phyloP scores from a whole-genome alignment of 2,113 vertebrate genomes.

The Daboia siamensis region DNA sequence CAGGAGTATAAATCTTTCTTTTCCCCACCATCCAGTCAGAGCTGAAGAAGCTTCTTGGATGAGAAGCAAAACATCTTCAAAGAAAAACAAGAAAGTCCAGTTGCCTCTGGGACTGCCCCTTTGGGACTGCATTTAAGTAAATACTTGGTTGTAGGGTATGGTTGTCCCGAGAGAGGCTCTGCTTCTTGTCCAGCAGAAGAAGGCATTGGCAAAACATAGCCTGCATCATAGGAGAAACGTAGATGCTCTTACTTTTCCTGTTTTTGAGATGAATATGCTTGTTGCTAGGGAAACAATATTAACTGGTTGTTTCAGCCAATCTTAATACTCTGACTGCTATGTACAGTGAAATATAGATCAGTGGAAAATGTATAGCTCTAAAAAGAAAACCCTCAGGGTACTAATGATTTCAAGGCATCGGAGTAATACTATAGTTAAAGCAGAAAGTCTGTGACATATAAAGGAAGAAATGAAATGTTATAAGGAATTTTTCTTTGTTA shows the following conservation, averaged over 20 bases:
- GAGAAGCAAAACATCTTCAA: too few species aligned
- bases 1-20: too few species aligned
- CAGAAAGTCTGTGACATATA: not conserved
- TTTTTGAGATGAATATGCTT: not conserved
- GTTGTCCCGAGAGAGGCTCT: not conserved
- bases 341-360: constrained; percentile 51
- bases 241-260: constrained; percentile 25
- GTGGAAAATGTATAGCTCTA: not conserved
- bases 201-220: not conserved
- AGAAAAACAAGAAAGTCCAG: too few species aligned
- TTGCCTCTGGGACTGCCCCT: too few species aligned
- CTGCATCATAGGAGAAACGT: accelerated
- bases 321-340: constrained; percentile 31
- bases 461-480: not conserved
- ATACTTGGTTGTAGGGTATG: not conserved
- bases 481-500: too few species aligned
- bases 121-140: not conserved
- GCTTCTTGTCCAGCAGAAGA: constrained; percentile 3
- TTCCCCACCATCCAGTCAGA: too few species aligned
- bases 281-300: not conserved
- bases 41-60: too few species aligned
- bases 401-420: not conserved
- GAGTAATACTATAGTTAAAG: constrained; percentile 20
- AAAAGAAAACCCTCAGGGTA: not conserved
- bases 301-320: constrained; percentile 38